Percentiles rank a stretch among this genome's conserved stretches.
phyloP scores from a whole-genome alignment of 2,797 vertebrate species.

The Acanthurus tractus region DNA sequence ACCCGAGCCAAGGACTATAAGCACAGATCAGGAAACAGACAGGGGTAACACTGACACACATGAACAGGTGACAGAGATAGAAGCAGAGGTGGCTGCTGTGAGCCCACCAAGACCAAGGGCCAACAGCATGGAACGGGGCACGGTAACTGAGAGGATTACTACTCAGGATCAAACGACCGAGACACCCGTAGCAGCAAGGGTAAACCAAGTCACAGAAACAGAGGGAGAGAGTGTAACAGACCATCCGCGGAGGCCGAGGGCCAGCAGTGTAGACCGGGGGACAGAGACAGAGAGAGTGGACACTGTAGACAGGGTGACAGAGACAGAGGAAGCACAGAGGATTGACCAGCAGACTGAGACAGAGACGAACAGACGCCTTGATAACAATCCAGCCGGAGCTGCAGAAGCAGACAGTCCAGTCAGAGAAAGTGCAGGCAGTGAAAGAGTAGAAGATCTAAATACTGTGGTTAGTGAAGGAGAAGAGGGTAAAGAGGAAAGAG shows the following conservation, averaged over 20 bases:
- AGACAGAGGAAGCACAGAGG: constrained; percentile 76
- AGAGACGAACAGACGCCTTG: constrained; percentile 58
- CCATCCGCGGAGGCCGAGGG: constrained; percentile 75
- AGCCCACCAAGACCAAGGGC: constrained; percentile 70
- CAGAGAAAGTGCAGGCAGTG: constrained; percentile 28
- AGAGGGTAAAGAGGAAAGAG: constrained; percentile 39
- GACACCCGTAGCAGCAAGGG: constrained; percentile 60
- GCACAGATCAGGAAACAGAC: constrained; percentile 51
- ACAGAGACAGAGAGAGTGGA: constrained; percentile 81
- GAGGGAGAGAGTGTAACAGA: constrained; percentile 68
- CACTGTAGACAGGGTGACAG: constrained; percentile 80
- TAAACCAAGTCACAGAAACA: constrained; percentile 74
- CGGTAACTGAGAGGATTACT: constrained; percentile 73
- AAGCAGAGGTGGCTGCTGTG: constrained; percentile 27
- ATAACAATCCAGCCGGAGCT: constrained; percentile 59
- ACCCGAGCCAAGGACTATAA: constrained; percentile 42
- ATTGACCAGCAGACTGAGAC: constrained; percentile 80
- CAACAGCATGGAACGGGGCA: constrained; percentile 81
- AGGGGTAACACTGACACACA: constrained; percentile 26
- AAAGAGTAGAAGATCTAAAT: constrained; percentile 30
- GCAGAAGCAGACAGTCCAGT: constrained; percentile 47
- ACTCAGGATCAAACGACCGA: constrained; percentile 81
- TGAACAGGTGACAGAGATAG: constrained; percentile 53
- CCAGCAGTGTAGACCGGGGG: constrained; percentile 77
- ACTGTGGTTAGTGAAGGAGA: constrained; percentile 34